Percentiles rank a stretch among this genome's conserved stretches.
Evolutionary conservation across 2,888 invertebrate species (phyloP).

Genomic region (Nephrotoma appendiculata): DNA sequence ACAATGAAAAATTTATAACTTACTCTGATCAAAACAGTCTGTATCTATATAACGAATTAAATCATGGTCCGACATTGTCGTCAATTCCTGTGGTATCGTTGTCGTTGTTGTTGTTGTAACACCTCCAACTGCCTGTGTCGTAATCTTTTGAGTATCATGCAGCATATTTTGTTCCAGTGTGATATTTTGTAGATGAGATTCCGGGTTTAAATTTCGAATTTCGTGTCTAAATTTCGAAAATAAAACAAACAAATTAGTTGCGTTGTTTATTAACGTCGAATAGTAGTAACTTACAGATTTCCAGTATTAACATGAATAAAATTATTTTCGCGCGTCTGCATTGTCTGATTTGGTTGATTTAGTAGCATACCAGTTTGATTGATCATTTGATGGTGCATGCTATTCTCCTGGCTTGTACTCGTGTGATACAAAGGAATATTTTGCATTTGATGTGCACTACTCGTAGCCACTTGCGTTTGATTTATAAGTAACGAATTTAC

Average conservation of each 20-base stretch:
- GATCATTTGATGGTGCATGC: not conserved
- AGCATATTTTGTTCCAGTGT: slow-evolving; percentile 25
- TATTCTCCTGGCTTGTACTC: not conserved
- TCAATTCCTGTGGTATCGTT: slow-evolving; percentile 57
- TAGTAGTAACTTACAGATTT: not conserved
- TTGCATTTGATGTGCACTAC: not conserved
- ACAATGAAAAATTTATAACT: slow-evolving; percentile 22
- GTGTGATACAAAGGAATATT: not conserved
- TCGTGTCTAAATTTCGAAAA: not conserved
- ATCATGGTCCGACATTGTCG: slow-evolving; percentile 77
- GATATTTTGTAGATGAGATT: slow-evolving; percentile 29
- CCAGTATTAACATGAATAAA: not conserved
- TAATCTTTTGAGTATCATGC: slow-evolving; percentile 8
- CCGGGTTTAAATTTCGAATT: slow-evolving; percentile 20
- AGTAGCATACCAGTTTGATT: not conserved
- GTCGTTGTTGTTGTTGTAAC: slow-evolving; percentile 23
- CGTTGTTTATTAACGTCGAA: not conserved
- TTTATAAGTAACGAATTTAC: slow-evolving; percentile 14
- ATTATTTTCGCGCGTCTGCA: not conserved
- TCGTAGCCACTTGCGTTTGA: slow-evolving; percentile 2
- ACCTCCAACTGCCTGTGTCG: slow-evolving; percentile 17
- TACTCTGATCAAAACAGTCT: slow-evolving; percentile 74
- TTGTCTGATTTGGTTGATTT: not conserved
- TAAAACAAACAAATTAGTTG: not conserved
- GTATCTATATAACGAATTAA: slow-evolving; percentile 80